Conservation (phyloP, 2,888 invertebrate genomes). For the Trypoxylon attenuatum region DNA sequence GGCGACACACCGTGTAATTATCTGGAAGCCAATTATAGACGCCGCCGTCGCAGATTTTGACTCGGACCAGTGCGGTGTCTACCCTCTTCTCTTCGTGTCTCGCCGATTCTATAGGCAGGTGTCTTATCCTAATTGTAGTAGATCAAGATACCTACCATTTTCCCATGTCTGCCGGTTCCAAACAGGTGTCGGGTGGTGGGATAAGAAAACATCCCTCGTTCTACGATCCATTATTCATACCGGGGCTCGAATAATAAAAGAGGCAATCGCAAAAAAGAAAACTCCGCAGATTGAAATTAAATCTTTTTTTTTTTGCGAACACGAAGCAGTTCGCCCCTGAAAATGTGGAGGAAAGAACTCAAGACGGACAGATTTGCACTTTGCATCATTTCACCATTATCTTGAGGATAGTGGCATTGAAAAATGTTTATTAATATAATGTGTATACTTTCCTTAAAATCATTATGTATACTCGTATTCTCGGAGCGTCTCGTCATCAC, state of each 20-base stretch:
- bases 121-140: too few species aligned
- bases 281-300: too few species aligned
- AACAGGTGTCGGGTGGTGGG: too few species aligned
- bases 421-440: conserved; percentile 73
- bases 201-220: too few species aligned
- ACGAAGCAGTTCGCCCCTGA: too few species aligned
- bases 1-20: conserved; percentile 44
- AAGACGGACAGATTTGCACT: conserved; percentile 3
- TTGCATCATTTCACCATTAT: conserved; percentile 70
- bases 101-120: too few species aligned
- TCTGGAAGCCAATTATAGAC: conserved; percentile 37
- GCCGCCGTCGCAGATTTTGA: conserved; percentile 21
- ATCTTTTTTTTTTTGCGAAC: too few species aligned
- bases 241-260: too few species aligned
- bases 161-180: background rate
- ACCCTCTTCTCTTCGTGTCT: too few species aligned
- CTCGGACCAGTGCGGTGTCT: too few species aligned
- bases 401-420: conserved; percentile 71
- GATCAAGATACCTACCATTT: background rate
- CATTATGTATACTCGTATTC: conserved; percentile 73
- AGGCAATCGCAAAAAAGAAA: too few species aligned
- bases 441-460: conserved; percentile 75
- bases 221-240: too few species aligned
- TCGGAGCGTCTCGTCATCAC: conserved; percentile 70
- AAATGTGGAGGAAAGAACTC: background rate